phyloP scores from a whole-genome alignment of 2,797 vertebrate species.

The Moxostoma hubbsi region DNA sequence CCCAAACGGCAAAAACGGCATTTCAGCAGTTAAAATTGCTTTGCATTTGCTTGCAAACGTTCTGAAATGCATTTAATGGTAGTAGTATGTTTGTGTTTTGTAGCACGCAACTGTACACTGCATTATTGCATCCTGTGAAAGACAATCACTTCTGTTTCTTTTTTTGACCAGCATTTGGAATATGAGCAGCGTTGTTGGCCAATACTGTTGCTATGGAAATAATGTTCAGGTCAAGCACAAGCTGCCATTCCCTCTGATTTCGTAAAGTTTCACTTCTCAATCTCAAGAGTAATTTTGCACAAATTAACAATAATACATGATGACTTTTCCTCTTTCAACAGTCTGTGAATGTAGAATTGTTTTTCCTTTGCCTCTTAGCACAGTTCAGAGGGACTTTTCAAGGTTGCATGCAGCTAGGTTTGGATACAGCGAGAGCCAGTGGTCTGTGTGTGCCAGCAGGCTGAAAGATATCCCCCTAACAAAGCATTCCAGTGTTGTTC shows the following conservation, averaged over 20 bases:
- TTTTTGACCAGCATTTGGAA: conserved; percentile 9
- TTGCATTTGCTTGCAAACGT: not conserved
- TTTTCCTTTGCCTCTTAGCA: not conserved
- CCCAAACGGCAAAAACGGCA: not conserved
- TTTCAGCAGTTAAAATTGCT: not conserved
- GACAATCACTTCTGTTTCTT: conserved; percentile 24
- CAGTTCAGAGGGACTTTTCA: conserved; percentile 6
- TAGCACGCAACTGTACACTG: not conserved
- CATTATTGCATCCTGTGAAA: conserved; percentile 10
- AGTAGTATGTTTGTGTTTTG: not conserved
- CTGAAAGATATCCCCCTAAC: conserved; percentile 65
- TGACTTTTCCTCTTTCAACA: not conserved
- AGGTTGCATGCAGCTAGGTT: conserved; percentile 27
- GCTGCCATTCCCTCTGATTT: not conserved
- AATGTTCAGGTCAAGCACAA: not conserved
- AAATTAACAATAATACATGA: not conserved
- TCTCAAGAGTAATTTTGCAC: not conserved
- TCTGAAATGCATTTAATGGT: not conserved
- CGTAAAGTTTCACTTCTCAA: conserved; percentile 14
- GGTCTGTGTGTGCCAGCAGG: conserved; percentile 46
- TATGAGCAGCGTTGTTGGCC: conserved; percentile 9
- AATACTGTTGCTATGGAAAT: conserved; percentile 67
- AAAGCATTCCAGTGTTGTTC: conserved; percentile 69
- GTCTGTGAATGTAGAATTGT: conserved; percentile 5
- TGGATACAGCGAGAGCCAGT: not conserved